Conservation (phyloP, 2,797 vertebrate species). For the Sus cebifrons region DNA sequence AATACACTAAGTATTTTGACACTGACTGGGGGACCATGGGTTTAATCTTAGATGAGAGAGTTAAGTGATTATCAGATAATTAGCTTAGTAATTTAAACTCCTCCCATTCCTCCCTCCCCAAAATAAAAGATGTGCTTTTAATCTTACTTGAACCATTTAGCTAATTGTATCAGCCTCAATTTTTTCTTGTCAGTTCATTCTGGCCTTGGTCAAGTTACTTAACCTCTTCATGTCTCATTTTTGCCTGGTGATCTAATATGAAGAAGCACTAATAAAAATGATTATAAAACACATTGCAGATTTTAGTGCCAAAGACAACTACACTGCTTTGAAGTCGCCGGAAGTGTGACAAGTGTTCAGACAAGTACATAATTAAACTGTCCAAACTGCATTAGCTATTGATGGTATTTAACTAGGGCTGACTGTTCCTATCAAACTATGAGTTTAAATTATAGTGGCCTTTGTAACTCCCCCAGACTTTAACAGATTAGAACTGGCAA, state of each 20-base stretch:
- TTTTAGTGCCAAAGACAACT: conserved; percentile 81
- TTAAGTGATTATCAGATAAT: conserved; percentile 68
- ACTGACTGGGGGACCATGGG: not conserved
- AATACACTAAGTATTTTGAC: conserved; percentile 29
- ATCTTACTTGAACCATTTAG: conserved; percentile 64
- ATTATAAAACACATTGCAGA: conserved; percentile 85
- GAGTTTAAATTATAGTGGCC: conserved; percentile 68
- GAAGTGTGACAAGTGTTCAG: conserved; percentile 82
- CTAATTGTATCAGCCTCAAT: conserved; percentile 71
- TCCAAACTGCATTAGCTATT: conserved; percentile 85
- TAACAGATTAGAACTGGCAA: not conserved
- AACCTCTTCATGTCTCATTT: conserved; percentile 82
- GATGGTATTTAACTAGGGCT: conserved; percentile 80
- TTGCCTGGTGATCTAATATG: conserved; percentile 69
- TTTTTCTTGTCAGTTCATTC: conserved; percentile 75
- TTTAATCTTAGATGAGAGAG: conserved; percentile 41
- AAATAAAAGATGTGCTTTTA: conserved; percentile 47
- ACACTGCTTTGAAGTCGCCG: conserved; percentile 80
- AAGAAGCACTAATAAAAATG: conserved; percentile 80
- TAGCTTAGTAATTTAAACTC: conserved; percentile 64
- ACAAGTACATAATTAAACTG: conserved; percentile 88
- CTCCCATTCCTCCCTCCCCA: not conserved
- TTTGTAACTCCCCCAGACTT: conserved; percentile 45
- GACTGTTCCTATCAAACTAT: conserved; percentile 75
- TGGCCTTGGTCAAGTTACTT: conserved; percentile 82